Conservation (phyloP, 2,888 invertebrate genomes). For the Tetragonula carbonaria region DNA sequence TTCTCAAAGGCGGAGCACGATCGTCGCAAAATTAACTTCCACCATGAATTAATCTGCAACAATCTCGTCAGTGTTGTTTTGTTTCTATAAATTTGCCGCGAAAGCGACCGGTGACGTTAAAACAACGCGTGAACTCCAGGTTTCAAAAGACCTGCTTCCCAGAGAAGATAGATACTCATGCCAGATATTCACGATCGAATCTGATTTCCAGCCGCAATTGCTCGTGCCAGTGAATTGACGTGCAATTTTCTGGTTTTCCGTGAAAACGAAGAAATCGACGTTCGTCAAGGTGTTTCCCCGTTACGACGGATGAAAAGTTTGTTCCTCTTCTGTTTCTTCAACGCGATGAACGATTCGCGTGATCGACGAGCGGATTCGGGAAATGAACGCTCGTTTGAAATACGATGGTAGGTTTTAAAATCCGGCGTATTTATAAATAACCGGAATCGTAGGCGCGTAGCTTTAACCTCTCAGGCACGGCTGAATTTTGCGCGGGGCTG, state of each 20-base stretch:
- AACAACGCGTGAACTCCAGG: conserved; percentile 42
- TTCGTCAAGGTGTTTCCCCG: neutral
- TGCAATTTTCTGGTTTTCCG: neutral
- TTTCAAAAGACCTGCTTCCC: conserved; percentile 13
- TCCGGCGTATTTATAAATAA: neutral
- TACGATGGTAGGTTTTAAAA: neutral
- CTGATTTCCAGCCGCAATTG: neutral
- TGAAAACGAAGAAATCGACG: neutral
- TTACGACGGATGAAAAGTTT: neutral
- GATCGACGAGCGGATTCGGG: no score
- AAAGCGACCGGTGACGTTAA: neutral
- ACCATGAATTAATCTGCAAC: conserved; percentile 47
- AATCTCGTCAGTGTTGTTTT: neutral
- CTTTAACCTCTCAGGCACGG: no score
- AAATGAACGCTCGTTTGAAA: no score
- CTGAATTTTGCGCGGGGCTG: no score
- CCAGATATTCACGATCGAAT: conserved; percentile 15
- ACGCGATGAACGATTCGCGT: neutral
- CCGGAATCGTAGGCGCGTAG: neutral
- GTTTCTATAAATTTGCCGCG: conserved; percentile 26
- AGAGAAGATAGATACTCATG: no score
- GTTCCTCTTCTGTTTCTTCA: neutral
- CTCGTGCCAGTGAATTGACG: neutral
- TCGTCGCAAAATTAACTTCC: conserved; percentile 38
- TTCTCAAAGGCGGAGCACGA: conserved; percentile 23